Base-by-base conservation (phyloP, 64 coral and sea anemone species). In the Trachythela sp. region DNA sequence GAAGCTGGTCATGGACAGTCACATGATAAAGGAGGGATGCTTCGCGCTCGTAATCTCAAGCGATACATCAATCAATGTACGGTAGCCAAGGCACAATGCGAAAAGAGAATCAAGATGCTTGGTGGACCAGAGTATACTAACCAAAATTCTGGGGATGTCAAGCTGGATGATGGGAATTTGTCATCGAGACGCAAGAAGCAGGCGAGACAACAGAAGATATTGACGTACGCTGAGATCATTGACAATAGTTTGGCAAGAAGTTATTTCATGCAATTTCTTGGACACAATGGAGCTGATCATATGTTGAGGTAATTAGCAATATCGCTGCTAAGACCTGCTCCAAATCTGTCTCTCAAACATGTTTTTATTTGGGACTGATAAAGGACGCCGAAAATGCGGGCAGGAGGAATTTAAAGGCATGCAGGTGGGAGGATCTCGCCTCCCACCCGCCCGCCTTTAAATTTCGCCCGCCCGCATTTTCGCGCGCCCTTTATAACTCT, bases 21-120 rank as follows among this genome's bases (percentile, higher is more conserved):
- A n/a, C 56, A 95, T 54, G 94, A 93, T 42, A 99, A 99, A 84
- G 93, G 92, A 48, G 87, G 86, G 14, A 91, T 91, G 60, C 93
- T 99, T 33, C 94, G 93, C n/a, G 83, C 96, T 89, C 91, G 96
- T 6, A 99, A 99, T 39, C 77, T 99, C 10, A 99, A 99, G n/a
- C 83, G 93, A 8, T 99, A 99, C 80, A 99, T 99, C 34, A 99
- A 99, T 35, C 96, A 99, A 59, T 99, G 96, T 84, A 99, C 96
- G 83, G 96, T 99, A 26, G 96, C 96, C 6, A 99, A 99, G 56
- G 86, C 93, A 15, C 96, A 99, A 39, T 99, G 96, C 89, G 96
- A 99, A 35, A 90, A 94, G 48, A 87, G 96, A 42, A 99, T 99
- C 36, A 99, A 99, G 48, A 83, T 94, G 13, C 86, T 89, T 51